Evolutionary conservation across 2,888 invertebrate genomes (phyloP).

Genomic region (Acanthosepion lycidas): DNA sequence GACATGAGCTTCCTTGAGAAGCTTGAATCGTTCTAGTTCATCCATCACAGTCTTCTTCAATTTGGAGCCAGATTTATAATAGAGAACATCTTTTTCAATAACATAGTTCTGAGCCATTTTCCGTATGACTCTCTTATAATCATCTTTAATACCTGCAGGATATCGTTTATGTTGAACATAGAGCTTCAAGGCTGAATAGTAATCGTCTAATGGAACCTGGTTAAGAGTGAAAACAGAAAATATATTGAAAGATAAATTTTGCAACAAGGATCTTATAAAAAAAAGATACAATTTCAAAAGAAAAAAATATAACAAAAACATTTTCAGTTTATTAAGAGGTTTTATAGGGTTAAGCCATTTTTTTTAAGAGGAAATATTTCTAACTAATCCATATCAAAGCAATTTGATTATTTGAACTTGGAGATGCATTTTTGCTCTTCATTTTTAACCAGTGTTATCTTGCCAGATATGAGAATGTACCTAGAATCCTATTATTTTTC

Average conservation of each 20-base stretch:
- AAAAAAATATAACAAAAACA: too few relatives aligned
- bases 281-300: not conserved
- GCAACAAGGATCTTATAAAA: not conserved
- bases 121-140: conserved; percentile 58
- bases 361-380: too few relatives aligned
- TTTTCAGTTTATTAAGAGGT: too few relatives aligned
- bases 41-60: conserved; percentile 54
- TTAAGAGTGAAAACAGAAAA: not conserved
- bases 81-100: conserved; percentile 55
- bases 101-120: conserved; percentile 57
- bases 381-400: too few relatives aligned
- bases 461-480: too few relatives aligned
- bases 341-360: too few relatives aligned
- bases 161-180: conserved; percentile 56
- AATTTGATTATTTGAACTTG: too few relatives aligned
- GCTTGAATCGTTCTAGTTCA: conserved; percentile 56
- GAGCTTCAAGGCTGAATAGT: conserved; percentile 54
- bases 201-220: conserved; percentile 50
- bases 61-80: conserved; percentile 53
- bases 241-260: not conserved
- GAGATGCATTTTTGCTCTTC: too few relatives aligned
- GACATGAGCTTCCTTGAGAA: conserved; percentile 57
- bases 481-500: too few relatives aligned
- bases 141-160: conserved; percentile 54
- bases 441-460: too few relatives aligned